Evolutionary conservation across 2,888 invertebrate species (phyloP).

Genomic region (Empis stercorea): DNA sequence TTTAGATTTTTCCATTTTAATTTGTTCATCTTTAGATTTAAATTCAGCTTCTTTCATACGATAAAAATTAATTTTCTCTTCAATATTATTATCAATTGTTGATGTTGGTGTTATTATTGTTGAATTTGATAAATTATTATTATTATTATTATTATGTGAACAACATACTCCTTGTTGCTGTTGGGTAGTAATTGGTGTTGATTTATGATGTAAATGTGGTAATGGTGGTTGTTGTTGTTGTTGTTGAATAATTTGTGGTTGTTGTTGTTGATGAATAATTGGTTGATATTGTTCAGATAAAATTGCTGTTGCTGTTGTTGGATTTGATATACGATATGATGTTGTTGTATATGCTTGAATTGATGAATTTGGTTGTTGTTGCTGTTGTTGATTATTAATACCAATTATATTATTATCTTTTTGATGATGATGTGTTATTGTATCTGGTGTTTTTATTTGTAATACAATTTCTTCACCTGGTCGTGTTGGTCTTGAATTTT

Average conservation of each 20-base stretch:
- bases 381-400: constrained; percentile 17
- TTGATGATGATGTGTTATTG: constrained; percentile 15
- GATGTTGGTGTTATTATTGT: constrained; percentile 17
- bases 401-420: no score
- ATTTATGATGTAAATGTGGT: constrained; percentile 16
- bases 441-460: constrained; percentile 26
- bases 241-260: constrained; percentile 9
- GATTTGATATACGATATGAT: constrained; percentile 31
- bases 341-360: constrained; percentile 26
- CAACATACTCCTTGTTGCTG: constrained; percentile 19
- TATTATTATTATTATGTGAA: constrained; percentile 14
- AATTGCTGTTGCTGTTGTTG: background rate
- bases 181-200: constrained; percentile 19
- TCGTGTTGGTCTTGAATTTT: constrained; percentile 18
- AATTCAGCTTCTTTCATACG: constrained; percentile 32
- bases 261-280: constrained; percentile 15
- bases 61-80: constrained; percentile 29
- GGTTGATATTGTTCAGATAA: constrained; percentile 26
- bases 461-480: constrained; percentile 32
- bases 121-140: constrained; percentile 17
- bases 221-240: constrained; percentile 16
- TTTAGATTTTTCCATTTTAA: constrained; percentile 29
- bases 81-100: constrained; percentile 19
- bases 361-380: constrained; percentile 15
- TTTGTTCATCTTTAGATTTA: constrained; percentile 29